phyloP scores from a whole-genome alignment of 2,797 vertebrate species.

The Microhierax caerulescens region DNA sequence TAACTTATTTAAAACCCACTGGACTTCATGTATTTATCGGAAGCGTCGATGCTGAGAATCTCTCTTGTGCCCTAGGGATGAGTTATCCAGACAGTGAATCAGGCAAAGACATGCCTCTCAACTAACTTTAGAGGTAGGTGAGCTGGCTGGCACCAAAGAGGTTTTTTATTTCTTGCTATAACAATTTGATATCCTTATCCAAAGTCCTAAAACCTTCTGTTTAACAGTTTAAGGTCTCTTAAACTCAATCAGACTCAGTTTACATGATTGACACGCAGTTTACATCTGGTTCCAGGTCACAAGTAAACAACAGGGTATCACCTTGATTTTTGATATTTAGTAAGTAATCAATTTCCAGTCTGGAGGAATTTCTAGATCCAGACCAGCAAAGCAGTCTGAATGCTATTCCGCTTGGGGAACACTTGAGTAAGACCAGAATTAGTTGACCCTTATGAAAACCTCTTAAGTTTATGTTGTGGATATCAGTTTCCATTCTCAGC shows the following conservation, averaged over 20 bases:
- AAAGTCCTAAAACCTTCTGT: background rate
- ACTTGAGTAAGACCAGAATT: background rate
- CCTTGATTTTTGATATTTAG: background rate
- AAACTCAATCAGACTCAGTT: background rate
- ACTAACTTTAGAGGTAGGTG: too few species aligned
- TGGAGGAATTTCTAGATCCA: background rate
- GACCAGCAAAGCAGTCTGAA: background rate
- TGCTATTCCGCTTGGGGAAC: background rate
- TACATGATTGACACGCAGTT: fast-evolving
- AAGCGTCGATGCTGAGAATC: background rate
- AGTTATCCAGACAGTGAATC: background rate
- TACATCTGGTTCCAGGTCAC: background rate
- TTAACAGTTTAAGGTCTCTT: background rate
- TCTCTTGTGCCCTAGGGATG: background rate
- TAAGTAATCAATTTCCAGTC: background rate
- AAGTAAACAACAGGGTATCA: background rate
- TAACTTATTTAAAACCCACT: background rate
- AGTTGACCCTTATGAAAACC: background rate
- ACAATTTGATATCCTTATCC: background rate
- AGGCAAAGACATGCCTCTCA: too few species aligned
- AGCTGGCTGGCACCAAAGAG: too few species aligned
- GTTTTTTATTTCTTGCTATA: background rate
- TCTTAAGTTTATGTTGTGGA: background rate
- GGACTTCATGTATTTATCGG: background rate
- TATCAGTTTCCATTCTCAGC: background rate